Evolutionary conservation across 2,888 invertebrate species (phyloP), one percentile per base, ranked within the genome.

Genomic region (Chouioia cunea): DNA sequence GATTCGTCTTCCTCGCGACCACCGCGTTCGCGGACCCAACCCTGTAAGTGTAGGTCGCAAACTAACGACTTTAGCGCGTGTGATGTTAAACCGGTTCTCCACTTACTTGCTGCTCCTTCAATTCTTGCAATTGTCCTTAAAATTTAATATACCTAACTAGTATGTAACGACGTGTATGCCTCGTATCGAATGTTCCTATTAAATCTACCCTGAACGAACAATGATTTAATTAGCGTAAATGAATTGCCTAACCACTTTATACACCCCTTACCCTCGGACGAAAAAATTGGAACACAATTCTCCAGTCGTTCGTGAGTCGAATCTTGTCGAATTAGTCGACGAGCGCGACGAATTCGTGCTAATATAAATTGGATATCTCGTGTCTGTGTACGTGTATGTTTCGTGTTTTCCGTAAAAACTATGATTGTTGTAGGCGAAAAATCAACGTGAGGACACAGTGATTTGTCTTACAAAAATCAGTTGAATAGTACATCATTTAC

Each of bases 151-250:
- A 57, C 36, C 62, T 58, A 71, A 50, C 57, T 71, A 66, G 66
- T 36, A 63, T 58, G 62, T 66, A 66, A 65, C 57, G 57, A 62
- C 43, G 23, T 54, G 43, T 59, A 22, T 59, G 12, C 50, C n/a
- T 50, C 43, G 36, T 16, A 58, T 63, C 58, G 58, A 47, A 53
- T 58, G 27, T 53, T 57, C 52, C 59, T 18, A 43, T 43, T 56
- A 22, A 62, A 63, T 14, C 66, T 66, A 71, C 65, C 54, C 60
- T 64, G 63, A 67, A 62, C 68, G 57, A 67, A 73, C 65, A 72
- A 70, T 59, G 53, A 67, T 63, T 56, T 67, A 75, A 56, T 60
- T 48, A 47, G 44, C 64, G 53, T 47, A 53, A 44, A 72, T 54
- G 66, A 63, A 58, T 71, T 63, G 57, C 46, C 48, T 66, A 70